Base-by-base conservation (phyloP, 2,797 vertebrate genomes). In the Glossophaga mutica region DNA sequence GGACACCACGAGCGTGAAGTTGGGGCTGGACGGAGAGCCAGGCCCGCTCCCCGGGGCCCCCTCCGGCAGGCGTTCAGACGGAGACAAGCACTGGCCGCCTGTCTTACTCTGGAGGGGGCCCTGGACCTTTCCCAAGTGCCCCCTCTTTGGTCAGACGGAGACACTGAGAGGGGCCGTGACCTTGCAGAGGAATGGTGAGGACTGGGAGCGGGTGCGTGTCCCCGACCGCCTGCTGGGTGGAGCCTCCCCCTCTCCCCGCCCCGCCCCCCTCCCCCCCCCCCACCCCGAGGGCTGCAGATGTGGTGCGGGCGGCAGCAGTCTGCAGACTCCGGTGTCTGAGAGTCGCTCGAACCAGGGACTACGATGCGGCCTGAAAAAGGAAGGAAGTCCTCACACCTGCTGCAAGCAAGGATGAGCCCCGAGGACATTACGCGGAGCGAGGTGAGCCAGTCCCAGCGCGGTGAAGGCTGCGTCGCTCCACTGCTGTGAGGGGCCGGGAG, bases 401-500 rank as follows among this genome's bases (percentile, higher is more conserved):
- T 22, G 39, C 39, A 39, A 6, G 39, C 39, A 39, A 39, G 39
- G 39, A 39, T 39, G 39, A 39, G 6, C 39, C 39, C 6, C 0
- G 71, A 50, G 5, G 50, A 32, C 11, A 0, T 16, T 5, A 22
- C 16, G 42, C 32, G 78, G 8, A 21, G 52, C 8, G 34, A 7
- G 8, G 39, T 5, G 4, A 59, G 59, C 42, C 26, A 26, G 26
- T 10, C 44, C 19, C 14, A n/a, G 14, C n/a, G n/a, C n/a, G n/a
- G n/a, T n/a, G n/a, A n/a, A 10, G 7, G 2, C 32, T 15, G 62
- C 19, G 0, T 9, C 48, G 46, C 14, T 12, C 67, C 32, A 37
- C 4, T 6, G 2, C 2, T 0, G 1, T 9, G 34, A 46, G 37
- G 10, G 9, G 29, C 37, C 5, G 0, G 0, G 22, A 67, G 39